These are phyloP conservation scores for Temnothorax rugatulus DNA, from an alignment of 2,888 invertebrate species.

Conservation along the genomic window DNA sequence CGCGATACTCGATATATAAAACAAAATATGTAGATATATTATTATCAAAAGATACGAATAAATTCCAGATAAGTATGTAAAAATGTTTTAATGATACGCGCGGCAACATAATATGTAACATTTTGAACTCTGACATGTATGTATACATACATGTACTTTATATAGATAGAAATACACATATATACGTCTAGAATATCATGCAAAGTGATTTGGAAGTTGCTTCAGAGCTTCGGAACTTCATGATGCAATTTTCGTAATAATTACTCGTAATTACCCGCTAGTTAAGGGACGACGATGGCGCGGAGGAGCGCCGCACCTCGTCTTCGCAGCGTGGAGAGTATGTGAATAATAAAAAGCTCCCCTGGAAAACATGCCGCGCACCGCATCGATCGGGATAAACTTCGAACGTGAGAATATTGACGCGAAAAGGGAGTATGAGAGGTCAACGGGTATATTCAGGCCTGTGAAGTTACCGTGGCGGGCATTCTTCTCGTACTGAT, in stretches of 20 bases:
- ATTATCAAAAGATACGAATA: neutral
- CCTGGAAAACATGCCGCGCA: slow-evolving; percentile 33
- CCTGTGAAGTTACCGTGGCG: slow-evolving; percentile 55
- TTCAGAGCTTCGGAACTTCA: neutral
- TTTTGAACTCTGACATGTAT: neutral
- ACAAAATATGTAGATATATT: neutral
- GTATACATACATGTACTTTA: neutral
- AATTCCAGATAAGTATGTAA: neutral
- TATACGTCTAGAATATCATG: neutral
- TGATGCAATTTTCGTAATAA: slow-evolving; percentile 30
- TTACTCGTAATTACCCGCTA: slow-evolving; percentile 13
- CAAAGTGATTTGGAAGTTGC: neutral
- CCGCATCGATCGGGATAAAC: slow-evolving; percentile 60
- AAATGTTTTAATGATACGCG: neutral
- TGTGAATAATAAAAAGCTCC: slow-evolving; percentile 64
- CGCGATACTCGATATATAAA: neutral
- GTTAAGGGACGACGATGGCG: neutral
- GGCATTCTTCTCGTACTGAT: slow-evolving; percentile 70
- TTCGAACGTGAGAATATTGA: slow-evolving; percentile 51
- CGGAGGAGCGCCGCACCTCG: too few relatives aligned
- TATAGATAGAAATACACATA: neutral
- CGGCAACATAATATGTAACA: neutral
- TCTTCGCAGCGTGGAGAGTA: slow-evolving; percentile 38
- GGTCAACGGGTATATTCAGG: slow-evolving; percentile 64
- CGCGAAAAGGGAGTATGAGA: slow-evolving; percentile 9